These are phyloP conservation scores for Kudoa iwatai DNA, from an alignment of 30 jellyfish, hydroid and myxozoan genomes.

Conservation along the genomic window DNA sequence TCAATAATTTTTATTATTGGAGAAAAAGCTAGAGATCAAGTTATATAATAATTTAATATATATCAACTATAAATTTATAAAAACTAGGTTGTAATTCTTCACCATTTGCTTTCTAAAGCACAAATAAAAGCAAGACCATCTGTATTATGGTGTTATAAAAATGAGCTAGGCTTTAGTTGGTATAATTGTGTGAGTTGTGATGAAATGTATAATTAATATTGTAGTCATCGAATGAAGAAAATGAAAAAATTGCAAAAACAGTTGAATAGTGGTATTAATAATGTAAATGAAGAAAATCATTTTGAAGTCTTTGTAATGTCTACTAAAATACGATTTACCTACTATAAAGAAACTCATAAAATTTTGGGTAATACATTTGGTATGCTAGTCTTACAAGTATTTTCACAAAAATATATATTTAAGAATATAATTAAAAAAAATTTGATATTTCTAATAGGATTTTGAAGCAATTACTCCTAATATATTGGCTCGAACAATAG, in stretches of 20 bases:
- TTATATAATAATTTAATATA: no score
- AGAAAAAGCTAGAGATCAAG: conserved; percentile 81
- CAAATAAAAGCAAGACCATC: conserved; percentile 87
- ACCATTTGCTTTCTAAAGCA: conserved; percentile 67
- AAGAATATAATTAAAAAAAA: no score
- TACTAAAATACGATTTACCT: conserved; percentile 39
- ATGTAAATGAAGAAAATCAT: conserved; percentile 49
- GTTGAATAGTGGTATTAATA: conserved; percentile 39
- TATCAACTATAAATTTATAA: no score
- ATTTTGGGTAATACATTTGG: conserved; percentile 75
- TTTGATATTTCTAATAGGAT: no score
- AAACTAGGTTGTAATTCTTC: conserved; percentile 46
- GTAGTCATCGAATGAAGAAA: conserved; percentile 42
- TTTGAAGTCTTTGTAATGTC: conserved; percentile 61
- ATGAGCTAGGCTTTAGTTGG: conserved; percentile 78
- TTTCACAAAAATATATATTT: no score
- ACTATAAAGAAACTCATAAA: conserved; percentile 45
- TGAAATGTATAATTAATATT: no score
- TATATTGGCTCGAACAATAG: conserved; percentile 61
- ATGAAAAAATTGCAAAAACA: conserved; percentile 60
- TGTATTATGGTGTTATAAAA: conserved; percentile 81
- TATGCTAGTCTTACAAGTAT: conserved; percentile 38
- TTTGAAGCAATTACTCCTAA: conserved; percentile 87
- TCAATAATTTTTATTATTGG: conserved; percentile 50
- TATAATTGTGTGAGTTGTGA: no score